A percentile compares a stretch with the other conserved stretches of the same genome.
These are phyloP conservation scores for Anticlea derivata DNA, from an alignment of 2,888 invertebrate species.

Conservation along the genomic window DNA sequence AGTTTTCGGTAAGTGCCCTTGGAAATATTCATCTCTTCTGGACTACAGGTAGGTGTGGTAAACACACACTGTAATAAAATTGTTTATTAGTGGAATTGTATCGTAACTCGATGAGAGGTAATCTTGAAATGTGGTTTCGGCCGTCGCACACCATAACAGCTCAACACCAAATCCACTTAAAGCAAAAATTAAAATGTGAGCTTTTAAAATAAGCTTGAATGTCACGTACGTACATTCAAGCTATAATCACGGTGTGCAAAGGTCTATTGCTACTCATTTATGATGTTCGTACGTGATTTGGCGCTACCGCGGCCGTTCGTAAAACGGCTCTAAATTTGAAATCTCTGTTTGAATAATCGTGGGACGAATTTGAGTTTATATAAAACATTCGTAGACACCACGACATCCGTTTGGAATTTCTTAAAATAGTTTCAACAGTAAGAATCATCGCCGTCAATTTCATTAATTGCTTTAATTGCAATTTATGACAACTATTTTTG, in stretches of 20 bases:
- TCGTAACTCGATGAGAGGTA: conserved; percentile 60
- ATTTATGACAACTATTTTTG: neutral
- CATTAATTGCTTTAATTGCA: conserved; percentile 1
- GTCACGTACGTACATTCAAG: too few relatives aligned
- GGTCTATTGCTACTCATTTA: conserved; percentile 75
- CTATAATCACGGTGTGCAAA: too few relatives aligned
- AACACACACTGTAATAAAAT: conserved; percentile 51
- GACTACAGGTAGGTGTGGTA: conserved; percentile 5
- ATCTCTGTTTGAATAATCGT: too few relatives aligned
- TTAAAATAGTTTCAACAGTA: neutral
- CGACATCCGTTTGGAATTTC: conserved; percentile 4
- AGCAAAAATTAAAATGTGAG: too few relatives aligned
- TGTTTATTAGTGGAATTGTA: conserved; percentile 54
- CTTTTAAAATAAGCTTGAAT: too few relatives aligned
- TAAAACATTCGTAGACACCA: too few relatives aligned
- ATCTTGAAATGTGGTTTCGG: conserved; percentile 64
- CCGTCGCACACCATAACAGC: too few relatives aligned
- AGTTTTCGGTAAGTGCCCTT: too few relatives aligned
- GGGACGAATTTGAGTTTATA: too few relatives aligned
- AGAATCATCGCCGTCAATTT: neutral
- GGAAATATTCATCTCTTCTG: neutral
- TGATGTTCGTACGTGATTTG: conserved; percentile 69
- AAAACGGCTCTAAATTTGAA: conserved; percentile 55
- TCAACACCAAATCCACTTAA: too few relatives aligned
- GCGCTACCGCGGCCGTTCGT: conserved; percentile 44